Evolutionary conservation across 2,888 invertebrate species (phyloP), one percentile per base, ranked within the genome.

Genomic region (Celastrina argiolus): DNA sequence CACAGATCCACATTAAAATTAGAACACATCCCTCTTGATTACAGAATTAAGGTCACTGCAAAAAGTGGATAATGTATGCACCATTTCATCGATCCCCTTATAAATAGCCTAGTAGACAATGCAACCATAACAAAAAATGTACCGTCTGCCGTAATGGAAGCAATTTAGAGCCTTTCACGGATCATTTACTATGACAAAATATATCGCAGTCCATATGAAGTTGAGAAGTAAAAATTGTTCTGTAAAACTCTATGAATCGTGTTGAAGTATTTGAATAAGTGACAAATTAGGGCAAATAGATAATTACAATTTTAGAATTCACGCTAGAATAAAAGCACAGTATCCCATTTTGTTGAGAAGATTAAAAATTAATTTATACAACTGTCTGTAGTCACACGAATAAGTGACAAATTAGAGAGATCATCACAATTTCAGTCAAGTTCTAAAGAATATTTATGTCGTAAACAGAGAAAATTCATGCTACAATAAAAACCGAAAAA

Each of bases 81-180:
- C 36, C 36, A 64, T 22, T 51, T 8, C 56, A 65, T 65, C 64
- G 64, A 65, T 65, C 39, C 7, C 2, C n/a, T 36, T 65, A 56
- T 10, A 65, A 65, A 65, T 41, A 65, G 36, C 51, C 12, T 41
- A 16, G 8, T 7, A 8, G 16, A 28, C 28, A 28, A 63, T 4
- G 26, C 3, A 22, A 41, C 16, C 7, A 14, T 41, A 36, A 26
- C 51, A 34, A 36, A 64, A 64, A 64, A 64, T 18, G 31, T 36
- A 16, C 22, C 18, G 34, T 51, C 14, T 64, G n/a, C n/a, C 28
- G 10, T 56, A 10, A 34, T 51, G 22, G 10, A 22, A 51, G 18
- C 51, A 22, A 51, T 22, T 22, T 10, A 51, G 18, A 51, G 51
- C 16, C 22, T 51, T 22, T 16, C 22, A 51, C 51, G 51, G 51